Evolutionary conservation across 1,140 invertebrate species (phyloP).

Genomic region (Maniola jurtina): DNA sequence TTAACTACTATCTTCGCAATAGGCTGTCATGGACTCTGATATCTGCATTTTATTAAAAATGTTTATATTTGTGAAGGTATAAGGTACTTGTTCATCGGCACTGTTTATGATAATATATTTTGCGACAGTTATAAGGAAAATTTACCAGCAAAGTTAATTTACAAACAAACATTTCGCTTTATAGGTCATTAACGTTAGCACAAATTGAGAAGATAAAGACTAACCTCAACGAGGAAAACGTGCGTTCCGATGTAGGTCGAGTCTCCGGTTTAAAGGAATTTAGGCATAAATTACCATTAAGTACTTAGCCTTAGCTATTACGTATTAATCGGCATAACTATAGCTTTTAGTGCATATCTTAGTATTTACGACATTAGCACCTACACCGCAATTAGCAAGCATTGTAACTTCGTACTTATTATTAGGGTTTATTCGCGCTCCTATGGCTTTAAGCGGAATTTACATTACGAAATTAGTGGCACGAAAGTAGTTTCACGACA

Average conservation of each 20-base stretch:
- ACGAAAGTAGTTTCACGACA: too few relatives aligned
- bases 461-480: too few relatives aligned
- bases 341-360: slow-evolving; percentile 1
- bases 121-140: slow-evolving; percentile 22
- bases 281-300: slow-evolving; percentile 33
- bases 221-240: slow-evolving; percentile 59
- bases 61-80: too few relatives aligned
- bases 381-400: too few relatives aligned
- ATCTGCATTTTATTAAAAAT: too few relatives aligned
- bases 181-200: slow-evolving; percentile 66
- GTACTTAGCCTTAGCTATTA: slow-evolving; percentile 9
- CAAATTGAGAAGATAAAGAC: slow-evolving; percentile 46
- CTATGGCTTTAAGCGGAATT: too few relatives aligned
- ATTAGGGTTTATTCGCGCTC: too few relatives aligned
- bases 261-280: slow-evolving; percentile 35
- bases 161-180: slow-evolving; percentile 43
- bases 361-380: not conserved
- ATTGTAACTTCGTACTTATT: too few relatives aligned
- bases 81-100: not conserved
- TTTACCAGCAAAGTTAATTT: slow-evolving; percentile 20
- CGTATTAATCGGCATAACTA: slow-evolving; percentile 7
- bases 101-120: not conserved
- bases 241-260: slow-evolving; percentile 48
- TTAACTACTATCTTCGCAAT: too few relatives aligned
- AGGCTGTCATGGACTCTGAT: too few relatives aligned